Evolutionary conservation across 2,888 invertebrate species (phyloP).

Genomic region (Pollenia amentaria): DNA sequence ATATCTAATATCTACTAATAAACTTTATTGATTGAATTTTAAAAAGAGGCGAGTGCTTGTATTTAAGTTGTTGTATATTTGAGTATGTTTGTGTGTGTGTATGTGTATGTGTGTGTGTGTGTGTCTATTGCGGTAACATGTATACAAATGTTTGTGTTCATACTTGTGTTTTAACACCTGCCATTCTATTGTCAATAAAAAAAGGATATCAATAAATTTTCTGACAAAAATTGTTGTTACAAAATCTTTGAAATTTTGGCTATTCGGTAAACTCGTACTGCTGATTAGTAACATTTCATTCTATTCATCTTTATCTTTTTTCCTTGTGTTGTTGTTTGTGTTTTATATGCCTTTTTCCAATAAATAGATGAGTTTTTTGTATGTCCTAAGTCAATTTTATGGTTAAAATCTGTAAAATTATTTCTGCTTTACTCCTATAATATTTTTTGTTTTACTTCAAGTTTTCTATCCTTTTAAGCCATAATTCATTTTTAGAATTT

Average conservation of each 20-base stretch:
- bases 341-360: background rate
- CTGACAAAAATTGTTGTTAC: slow-evolving; percentile 16
- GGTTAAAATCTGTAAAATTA: slow-evolving; percentile 41
- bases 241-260: slow-evolving; percentile 46
- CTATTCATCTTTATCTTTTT: background rate
- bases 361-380: background rate
- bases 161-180: slow-evolving; percentile 21
- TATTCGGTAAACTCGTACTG: slow-evolving; percentile 32
- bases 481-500: slow-evolving; percentile 2
- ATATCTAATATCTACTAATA: slow-evolving; percentile 27
- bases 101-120: background rate
- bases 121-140: background rate
- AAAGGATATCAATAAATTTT: slow-evolving; percentile 26
- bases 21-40: slow-evolving; percentile 34
- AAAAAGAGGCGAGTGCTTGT: background rate
- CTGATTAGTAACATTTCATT: slow-evolving; percentile 41
- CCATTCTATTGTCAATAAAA: slow-evolving; percentile 4
- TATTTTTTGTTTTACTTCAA: background rate
- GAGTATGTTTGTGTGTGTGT: background rate
- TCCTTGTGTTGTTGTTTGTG: background rate
- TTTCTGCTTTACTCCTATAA: background rate
- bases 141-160: background rate
- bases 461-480: background rate
- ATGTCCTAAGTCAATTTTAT: slow-evolving; percentile 42
- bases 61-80: background rate